phyloP scores from a whole-genome alignment of 2,113 vertebrate species.

The Irena cyanogastra region DNA sequence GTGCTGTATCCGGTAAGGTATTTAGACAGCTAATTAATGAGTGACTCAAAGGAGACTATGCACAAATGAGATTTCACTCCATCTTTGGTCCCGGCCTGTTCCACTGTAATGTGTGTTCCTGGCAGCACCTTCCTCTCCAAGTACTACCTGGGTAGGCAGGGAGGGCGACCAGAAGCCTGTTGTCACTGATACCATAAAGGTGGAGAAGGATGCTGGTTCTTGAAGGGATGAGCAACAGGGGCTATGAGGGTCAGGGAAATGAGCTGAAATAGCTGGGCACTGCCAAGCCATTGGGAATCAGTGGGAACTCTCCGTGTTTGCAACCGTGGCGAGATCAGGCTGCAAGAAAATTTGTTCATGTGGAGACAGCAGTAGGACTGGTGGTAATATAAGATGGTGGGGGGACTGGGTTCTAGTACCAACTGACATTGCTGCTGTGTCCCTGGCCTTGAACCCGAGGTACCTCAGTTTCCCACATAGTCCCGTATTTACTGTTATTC shows the following conservation, averaged over 20 bases:
- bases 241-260: not conserved
- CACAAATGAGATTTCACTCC: not conserved
- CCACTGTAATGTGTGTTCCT: accelerated
- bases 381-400: accelerated
- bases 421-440: not conserved
- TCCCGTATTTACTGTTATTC: not conserved
- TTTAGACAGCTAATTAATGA: not conserved
- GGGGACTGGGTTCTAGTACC: not conserved
- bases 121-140: not conserved
- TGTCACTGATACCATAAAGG: not conserved
- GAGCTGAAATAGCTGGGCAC: not conserved
- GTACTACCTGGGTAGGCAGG: not conserved
- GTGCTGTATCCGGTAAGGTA: not conserved
- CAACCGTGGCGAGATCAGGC: accelerated
- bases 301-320: accelerated
- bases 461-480: not conserved
- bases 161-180: accelerated
- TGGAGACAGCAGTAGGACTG: not conserved
- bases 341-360: not conserved
- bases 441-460: not conserved
- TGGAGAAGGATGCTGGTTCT: not conserved
- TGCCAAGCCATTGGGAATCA: not conserved
- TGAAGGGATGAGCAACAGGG: not conserved
- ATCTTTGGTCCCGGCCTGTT: not conserved
- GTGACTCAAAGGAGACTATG: not conserved